These are phyloP conservation scores for Brachyistius frenatus DNA, from an alignment of 2,113 vertebrate genomes.

Conservation along the genomic window DNA sequence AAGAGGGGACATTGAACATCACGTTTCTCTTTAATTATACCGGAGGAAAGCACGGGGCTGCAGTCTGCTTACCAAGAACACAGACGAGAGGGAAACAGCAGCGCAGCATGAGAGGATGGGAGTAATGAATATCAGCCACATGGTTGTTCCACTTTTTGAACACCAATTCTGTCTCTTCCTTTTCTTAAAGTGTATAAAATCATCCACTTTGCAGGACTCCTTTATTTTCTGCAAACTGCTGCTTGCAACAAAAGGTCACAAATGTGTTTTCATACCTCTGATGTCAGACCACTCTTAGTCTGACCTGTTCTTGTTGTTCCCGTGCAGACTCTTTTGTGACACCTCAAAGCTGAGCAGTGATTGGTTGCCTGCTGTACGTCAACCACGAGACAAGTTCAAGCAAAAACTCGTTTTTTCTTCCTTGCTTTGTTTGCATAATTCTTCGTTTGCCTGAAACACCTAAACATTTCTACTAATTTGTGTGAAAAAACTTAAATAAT, in stretches of 20 bases:
- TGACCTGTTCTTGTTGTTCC: too few relatives aligned
- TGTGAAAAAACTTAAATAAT: too few relatives aligned
- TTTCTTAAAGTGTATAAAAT: background rate
- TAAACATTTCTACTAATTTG: too few relatives aligned
- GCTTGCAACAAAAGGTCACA: background rate
- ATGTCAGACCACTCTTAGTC: too few relatives aligned
- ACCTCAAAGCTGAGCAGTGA: too few relatives aligned
- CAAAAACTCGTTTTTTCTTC: too few relatives aligned
- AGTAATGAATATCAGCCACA: conserved; percentile 36
- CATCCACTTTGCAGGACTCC: background rate
- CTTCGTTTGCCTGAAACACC: too few relatives aligned
- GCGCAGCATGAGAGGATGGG: conserved; percentile 35
- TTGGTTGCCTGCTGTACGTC: too few relatives aligned
- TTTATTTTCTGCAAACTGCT: background rate
- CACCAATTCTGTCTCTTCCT: background rate
- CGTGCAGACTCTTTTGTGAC: too few relatives aligned
- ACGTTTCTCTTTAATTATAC: conserved; percentile 62
- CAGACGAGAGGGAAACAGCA: conserved; percentile 28
- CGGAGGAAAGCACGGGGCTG: conserved; percentile 13
- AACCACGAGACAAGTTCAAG: too few relatives aligned
- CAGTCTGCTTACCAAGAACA: conserved; percentile 33
- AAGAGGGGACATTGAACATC: conserved; percentile 52
- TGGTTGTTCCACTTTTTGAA: conserved; percentile 7
- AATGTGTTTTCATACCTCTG: too few relatives aligned
- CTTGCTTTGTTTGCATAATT: too few relatives aligned